Percentiles rank a stretch among this genome's conserved stretches.
phyloP scores from a whole-genome alignment of 1,140 invertebrate genomes.

The Uloborus diversus region DNA sequence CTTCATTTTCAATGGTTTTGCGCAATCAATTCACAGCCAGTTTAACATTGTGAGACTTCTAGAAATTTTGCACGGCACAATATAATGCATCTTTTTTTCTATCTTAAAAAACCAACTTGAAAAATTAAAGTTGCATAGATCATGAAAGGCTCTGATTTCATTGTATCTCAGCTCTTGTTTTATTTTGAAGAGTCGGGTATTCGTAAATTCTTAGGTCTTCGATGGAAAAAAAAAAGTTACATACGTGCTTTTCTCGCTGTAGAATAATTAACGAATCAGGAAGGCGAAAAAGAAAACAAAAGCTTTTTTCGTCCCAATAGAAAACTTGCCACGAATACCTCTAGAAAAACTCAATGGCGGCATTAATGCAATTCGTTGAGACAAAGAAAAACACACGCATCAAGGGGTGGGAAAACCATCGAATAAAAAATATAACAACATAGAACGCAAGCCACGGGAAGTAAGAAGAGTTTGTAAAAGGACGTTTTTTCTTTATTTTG shows the following conservation, averaged over 20 bases:
- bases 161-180: no score
- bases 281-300: conserved; percentile 13
- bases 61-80: no score
- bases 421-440: background rate
- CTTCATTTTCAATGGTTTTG: no score
- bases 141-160: no score
- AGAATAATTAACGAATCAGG: conserved; percentile 40
- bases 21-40: no score
- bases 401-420: background rate
- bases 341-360: conserved; percentile 1
- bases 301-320: background rate
- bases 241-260: conserved; percentile 18
- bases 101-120: no score
- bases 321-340: background rate
- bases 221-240: no score
- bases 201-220: no score
- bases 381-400: conserved; percentile 17
- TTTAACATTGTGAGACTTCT: no score
- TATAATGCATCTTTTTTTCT: no score
- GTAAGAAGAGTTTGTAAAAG: conserved; percentile 38
- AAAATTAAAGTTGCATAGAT: no score
- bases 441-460: background rate
- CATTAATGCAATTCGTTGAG: conserved; percentile 39
- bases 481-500: background rate
- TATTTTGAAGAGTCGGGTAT: no score